Evolutionary conservation across 2,113 vertebrate genomes (phyloP).

Genomic region (Peromyscus polionotus): DNA sequence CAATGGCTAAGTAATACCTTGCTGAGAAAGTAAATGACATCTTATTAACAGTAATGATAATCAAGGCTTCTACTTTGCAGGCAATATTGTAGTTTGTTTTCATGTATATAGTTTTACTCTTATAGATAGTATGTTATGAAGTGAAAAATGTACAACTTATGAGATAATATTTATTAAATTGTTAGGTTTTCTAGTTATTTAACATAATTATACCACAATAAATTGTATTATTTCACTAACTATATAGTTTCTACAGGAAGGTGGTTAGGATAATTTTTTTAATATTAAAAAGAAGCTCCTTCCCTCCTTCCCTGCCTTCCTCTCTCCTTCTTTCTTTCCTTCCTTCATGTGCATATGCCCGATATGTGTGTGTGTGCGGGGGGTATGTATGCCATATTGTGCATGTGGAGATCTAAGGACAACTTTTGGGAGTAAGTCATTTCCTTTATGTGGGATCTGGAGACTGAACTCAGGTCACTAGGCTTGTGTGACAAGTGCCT

Average conservation of each 20-base stretch:
- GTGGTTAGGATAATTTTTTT: background rate
- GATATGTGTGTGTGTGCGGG: background rate
- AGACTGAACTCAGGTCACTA: background rate
- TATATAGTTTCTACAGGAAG: constrained; percentile 22
- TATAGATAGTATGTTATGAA: background rate
- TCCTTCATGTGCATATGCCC: background rate
- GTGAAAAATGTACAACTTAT: background rate
- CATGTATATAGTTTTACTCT: background rate
- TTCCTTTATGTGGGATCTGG: background rate
- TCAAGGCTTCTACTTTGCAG: background rate
- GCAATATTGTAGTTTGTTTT: background rate
- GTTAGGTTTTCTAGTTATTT: constrained; percentile 17
- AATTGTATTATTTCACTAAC: background rate
- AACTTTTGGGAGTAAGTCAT: background rate
- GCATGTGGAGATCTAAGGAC: background rate
- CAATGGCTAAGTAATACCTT: background rate
- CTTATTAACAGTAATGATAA: background rate
- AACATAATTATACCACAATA: background rate
- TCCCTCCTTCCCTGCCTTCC: background rate
- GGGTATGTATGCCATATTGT: background rate
- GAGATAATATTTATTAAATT: constrained; percentile 15
- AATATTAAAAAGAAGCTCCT: too few relatives aligned
- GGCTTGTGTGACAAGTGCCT: background rate
- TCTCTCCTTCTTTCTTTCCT: background rate
- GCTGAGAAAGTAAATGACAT: background rate